Evolutionary conservation across 2,797 vertebrate genomes (phyloP).

Genomic region (Garrulus glandarius): DNA sequence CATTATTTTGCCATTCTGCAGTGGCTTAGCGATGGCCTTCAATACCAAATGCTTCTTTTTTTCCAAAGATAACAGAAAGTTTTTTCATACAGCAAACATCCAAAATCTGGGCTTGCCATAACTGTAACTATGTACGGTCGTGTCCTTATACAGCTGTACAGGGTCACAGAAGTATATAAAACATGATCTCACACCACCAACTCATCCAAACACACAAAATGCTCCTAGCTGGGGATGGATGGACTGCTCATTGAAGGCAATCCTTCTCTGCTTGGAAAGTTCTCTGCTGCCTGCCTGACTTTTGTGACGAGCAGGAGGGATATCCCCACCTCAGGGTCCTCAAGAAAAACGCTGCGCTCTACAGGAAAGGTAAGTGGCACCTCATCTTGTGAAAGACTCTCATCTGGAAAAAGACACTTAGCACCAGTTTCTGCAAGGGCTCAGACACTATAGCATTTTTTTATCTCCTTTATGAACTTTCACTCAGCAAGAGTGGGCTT

Average conservation of each 20-base stretch:
- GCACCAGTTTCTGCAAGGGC: background rate
- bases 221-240: background rate
- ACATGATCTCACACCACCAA: accelerated
- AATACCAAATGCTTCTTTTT: background rate
- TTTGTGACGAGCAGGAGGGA: background rate
- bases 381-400: background rate
- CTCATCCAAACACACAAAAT: background rate
- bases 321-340: background rate
- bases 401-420: background rate
- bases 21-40: background rate
- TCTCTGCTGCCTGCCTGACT: background rate
- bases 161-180: background rate
- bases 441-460: background rate
- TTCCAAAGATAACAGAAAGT: background rate
- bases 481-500: background rate
- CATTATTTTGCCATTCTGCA: background rate
- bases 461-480: background rate
- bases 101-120: background rate
- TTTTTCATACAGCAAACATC: background rate
- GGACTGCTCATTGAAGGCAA: background rate
- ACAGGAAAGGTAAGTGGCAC: background rate
- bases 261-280: background rate
- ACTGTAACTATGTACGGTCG: background rate
- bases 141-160: background rate
- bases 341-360: background rate